A percentile compares a stretch with the other conserved stretches of the same genome.
Evolutionary conservation across 2,888 invertebrate genomes (phyloP).

Genomic region (Hololepta plana): DNA sequence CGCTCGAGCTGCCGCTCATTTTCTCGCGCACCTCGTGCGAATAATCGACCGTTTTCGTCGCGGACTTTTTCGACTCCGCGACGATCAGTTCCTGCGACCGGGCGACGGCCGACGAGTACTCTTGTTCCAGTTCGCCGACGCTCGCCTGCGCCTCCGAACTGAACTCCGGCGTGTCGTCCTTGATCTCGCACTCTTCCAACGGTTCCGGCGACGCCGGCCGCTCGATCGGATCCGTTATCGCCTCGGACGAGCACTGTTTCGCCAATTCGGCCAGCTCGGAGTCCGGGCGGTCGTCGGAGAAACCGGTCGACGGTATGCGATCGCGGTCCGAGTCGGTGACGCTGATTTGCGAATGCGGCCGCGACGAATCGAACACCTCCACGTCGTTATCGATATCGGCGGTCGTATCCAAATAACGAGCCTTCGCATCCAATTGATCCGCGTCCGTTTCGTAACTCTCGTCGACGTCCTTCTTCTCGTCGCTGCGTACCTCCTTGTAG

Average conservation of each 20-base stretch:
- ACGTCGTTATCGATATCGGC: conserved; percentile 17
- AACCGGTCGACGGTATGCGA: conserved; percentile 21
- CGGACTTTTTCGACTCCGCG: no score
- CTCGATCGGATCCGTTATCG: conserved; percentile 29
- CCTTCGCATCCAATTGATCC: conserved; percentile 26
- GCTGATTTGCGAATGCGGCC: conserved; percentile 19
- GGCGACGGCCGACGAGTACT: conserved; percentile 23
- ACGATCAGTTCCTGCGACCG: conserved; percentile 10
- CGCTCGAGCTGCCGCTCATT: conserved; percentile 25
- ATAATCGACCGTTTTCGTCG: no score
- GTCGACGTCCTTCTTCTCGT: conserved; percentile 29
- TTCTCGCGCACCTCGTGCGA: no score
- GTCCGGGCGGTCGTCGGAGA: conserved; percentile 25
- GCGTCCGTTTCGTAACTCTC: conserved; percentile 29
- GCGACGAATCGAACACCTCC: conserved; percentile 10
- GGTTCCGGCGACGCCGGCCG: conserved; percentile 34
- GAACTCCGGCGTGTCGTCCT: conserved; percentile 25
- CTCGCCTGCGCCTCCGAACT: conserved; percentile 21
- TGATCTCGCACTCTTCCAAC: conserved; percentile 20
- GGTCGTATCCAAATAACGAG: conserved; percentile 23
- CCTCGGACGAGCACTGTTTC: conserved; percentile 22
- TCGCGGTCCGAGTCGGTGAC: conserved; percentile 23
- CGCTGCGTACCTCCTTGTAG: conserved; percentile 26
- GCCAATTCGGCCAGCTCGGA: conserved; percentile 25
- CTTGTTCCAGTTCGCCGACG: conserved; percentile 25